These are phyloP conservation scores for Lutraria lutraria DNA, from an alignment of 2,888 invertebrate genomes.

Conservation along the genomic window DNA sequence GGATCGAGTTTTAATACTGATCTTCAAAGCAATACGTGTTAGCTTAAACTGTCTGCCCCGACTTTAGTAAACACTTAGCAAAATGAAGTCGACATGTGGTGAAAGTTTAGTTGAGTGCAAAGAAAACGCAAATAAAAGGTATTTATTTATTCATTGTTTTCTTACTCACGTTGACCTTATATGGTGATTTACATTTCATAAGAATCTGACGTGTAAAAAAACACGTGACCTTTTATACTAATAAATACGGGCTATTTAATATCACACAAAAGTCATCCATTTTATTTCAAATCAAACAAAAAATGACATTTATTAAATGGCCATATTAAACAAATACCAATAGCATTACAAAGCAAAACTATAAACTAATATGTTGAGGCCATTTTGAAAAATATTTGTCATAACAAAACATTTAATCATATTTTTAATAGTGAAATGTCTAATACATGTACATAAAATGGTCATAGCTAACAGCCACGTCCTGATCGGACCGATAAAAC, in stretches of 20 bases:
- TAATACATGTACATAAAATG: too few species aligned
- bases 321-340: neutral
- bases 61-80: neutral
- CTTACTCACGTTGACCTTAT: neutral
- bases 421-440: neutral
- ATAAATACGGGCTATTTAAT: conserved; percentile 6
- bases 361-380: neutral
- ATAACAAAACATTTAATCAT: conserved; percentile 6
- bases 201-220: neutral
- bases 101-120: neutral
- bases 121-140: neutral
- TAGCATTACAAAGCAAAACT: neutral
- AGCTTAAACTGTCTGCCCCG: too few species aligned
- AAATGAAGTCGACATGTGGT: neutral
- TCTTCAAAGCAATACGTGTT: neutral
- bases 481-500: too few species aligned
- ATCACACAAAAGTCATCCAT: conserved; percentile 17
- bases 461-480: too few species aligned
- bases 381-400: neutral
- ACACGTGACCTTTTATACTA: neutral
- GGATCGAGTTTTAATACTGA: neutral
- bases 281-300: conserved; percentile 20
- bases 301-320: conserved; percentile 26
- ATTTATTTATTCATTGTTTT: neutral
- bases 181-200: neutral